Percentiles rank a stretch among this genome's conserved stretches.
These are phyloP conservation scores for Pampus argenteus DNA, from an alignment of 2,797 vertebrate species.

Conservation along the genomic window DNA sequence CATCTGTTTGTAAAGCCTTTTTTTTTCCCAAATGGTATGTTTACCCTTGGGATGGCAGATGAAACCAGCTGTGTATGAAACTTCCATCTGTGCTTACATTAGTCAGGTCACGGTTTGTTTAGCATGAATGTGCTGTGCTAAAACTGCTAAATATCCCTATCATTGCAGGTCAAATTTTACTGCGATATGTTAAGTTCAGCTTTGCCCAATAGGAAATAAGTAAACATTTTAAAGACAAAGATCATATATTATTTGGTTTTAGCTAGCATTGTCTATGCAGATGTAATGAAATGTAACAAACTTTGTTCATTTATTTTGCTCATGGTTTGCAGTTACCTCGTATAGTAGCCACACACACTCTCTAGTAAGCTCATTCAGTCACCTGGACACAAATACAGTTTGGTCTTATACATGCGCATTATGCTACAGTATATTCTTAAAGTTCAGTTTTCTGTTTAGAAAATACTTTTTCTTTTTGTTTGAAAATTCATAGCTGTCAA, in stretches of 20 bases:
- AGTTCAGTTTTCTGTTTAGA: background rate
- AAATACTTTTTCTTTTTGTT: background rate
- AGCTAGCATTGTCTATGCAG: background rate
- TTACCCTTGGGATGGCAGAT: conserved; percentile 78
- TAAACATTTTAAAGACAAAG: conserved; percentile 10
- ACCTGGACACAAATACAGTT: background rate
- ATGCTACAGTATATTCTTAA: background rate
- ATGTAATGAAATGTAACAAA: background rate
- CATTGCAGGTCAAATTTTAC: conserved; percentile 41
- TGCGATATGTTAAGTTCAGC: conserved; percentile 25
- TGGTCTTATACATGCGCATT: background rate
- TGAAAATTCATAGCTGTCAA: conserved; percentile 14
- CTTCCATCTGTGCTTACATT: conserved; percentile 83
- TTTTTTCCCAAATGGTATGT: conserved; percentile 58
- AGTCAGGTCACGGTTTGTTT: conserved; percentile 80
- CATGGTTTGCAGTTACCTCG: conserved; percentile 5
- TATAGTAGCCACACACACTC: background rate
- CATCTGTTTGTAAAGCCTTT: conserved; percentile 67
- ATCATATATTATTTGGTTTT: conserved; percentile 6
- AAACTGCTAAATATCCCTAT: conserved; percentile 48
- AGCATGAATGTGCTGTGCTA: conserved; percentile 64
- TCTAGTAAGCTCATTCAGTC: background rate
- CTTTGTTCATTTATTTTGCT: conserved; percentile 1
- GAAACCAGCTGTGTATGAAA: conserved; percentile 80
- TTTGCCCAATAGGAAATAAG: conserved; percentile 2